Evolutionary conservation across 2,888 invertebrate species (phyloP).

Genomic region (Abrostola triplasia): DNA sequence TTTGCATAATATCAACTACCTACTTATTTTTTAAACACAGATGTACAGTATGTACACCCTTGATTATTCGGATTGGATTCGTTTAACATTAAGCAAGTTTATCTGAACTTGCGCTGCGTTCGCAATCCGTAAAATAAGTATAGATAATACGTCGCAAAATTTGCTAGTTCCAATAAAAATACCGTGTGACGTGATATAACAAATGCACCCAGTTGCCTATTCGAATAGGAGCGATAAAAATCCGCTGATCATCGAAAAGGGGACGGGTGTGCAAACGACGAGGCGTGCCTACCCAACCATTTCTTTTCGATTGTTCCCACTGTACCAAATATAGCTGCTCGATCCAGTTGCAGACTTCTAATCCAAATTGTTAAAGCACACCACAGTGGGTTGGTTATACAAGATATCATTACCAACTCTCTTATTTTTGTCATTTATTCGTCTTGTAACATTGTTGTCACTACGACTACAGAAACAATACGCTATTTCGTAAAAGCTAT

Average conservation of each 20-base stretch:
- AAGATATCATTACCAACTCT: neutral
- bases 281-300: conserved; percentile 69
- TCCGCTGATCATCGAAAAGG: conserved; percentile 68
- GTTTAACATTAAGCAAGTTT: too few relatives aligned
- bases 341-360: conserved; percentile 16
- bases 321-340: conserved; percentile 47
- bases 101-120: too few relatives aligned
- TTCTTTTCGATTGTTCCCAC: conserved; percentile 66
- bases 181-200: conserved; percentile 50
- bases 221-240: conserved; percentile 69
- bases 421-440: neutral
- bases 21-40: neutral
- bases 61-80: too few relatives aligned
- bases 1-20: conserved; percentile 64
- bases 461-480: conserved; percentile 5
- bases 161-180: conserved; percentile 35
- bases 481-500: conserved; percentile 23
- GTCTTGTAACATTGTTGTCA: neutral
- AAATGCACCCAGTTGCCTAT: conserved; percentile 58
- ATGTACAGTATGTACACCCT: too few relatives aligned
- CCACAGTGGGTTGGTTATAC: neutral
- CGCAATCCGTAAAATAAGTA: conserved; percentile 18
- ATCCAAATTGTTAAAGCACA: conserved; percentile 17
- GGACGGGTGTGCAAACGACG: conserved; percentile 59
- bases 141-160: conserved; percentile 22